Evolutionary conservation across 2,113 vertebrate genomes (phyloP), one percentile per base, ranked within the genome.

Genomic region (Labeo catla): DNA sequence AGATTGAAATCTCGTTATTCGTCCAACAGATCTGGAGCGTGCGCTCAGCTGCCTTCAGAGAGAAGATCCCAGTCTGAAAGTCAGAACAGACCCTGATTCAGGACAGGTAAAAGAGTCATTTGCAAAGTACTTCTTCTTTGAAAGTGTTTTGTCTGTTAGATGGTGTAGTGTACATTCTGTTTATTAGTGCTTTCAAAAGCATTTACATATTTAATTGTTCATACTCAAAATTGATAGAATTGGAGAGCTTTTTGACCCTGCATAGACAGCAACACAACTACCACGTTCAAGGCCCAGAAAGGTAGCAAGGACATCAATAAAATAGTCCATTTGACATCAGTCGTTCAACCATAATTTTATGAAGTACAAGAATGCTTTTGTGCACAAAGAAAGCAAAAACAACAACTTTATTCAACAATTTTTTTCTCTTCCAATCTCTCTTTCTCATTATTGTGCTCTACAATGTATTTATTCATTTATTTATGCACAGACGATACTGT

Each of bases 41-140:
- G 98, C 97, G 1, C 91, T 99, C 77, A 94, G 86, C 87, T 98
- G 96, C 90, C 96, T 99, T 82, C 97, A 99, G 91, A 96, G 97
- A 91, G 98, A 99, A 94, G 98, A 99, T 93, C 98, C 98, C 86
- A 96, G 95, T 65, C 92, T 96, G 4, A 95, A 95, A 93, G 95
- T 95, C 84, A 86, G 91, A 79, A 81, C 89, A 5, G 95, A 95
- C 89, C 91, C 92, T 0, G 94, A 96, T 84, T 95, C 93, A 81
- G 94, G 95, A 74, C 95, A 95, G 95, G 95, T 95, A 92, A 85
- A n/a, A 11, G 6, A 15, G 49, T 66, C 11, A 13, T 50, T 65
- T 50, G 34, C 43, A 43, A 19, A 79, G 36, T 12, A 36, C 43
- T 43, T 19, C 6, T 43, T 16, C 4, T 66, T 7, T 28, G 28